These are phyloP conservation scores for Vicugna pacos DNA, from an alignment of 2,113 vertebrate genomes.

Conservation along the genomic window DNA sequence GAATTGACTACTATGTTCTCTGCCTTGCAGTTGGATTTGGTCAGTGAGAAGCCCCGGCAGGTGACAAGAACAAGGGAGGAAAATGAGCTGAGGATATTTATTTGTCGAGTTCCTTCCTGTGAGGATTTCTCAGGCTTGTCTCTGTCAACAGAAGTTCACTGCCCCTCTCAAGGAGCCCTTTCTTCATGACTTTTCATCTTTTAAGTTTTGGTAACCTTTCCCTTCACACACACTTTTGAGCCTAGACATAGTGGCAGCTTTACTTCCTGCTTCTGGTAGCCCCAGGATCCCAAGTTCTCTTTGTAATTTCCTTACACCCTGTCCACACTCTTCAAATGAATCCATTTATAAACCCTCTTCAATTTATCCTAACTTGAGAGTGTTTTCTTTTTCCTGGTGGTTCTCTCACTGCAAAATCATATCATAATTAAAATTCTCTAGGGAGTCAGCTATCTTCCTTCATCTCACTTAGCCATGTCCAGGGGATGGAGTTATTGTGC, in stretches of 20 bases:
- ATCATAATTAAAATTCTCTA: not conserved
- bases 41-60: not conserved
- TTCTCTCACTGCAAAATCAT: constrained; percentile 9
- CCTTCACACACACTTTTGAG: not conserved
- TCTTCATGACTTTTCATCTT: not conserved
- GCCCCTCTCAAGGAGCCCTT: not conserved
- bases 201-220: constrained; percentile 17
- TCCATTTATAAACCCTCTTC: not conserved
- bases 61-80: not conserved
- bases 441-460: not conserved
- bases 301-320: not conserved
- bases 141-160: not conserved
- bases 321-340: not conserved
- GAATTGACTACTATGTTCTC: not conserved
- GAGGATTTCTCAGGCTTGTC: constrained; percentile 14
- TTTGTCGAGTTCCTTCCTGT: not conserved
- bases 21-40: not conserved
- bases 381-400: not conserved
- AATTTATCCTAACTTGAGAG: not conserved
- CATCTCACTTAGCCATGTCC: not conserved
- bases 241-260: not conserved
- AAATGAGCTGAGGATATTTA: not conserved
- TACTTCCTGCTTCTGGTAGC: not conserved
- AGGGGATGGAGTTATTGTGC: not conserved
- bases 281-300: not conserved